Conservation (phyloP, 2,113 vertebrate species). For the Terrapene triunguis region DNA sequence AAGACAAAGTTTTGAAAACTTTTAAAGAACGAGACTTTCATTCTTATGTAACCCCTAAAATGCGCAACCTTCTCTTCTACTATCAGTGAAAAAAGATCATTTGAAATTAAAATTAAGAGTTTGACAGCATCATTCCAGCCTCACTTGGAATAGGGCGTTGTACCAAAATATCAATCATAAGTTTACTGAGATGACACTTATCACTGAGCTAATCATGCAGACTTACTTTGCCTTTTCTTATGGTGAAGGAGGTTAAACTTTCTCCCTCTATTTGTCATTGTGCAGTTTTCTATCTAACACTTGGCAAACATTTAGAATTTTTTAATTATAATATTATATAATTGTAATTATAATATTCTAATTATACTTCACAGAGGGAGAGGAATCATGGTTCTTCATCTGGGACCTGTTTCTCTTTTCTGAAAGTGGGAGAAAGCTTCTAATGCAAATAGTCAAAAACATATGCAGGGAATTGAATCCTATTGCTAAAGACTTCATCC, state of each 20-base stretch:
- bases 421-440: background rate
- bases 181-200: background rate
- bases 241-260: background rate
- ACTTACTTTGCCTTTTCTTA: background rate
- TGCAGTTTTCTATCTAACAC: background rate
- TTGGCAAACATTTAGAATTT: background rate
- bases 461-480: background rate
- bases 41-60: background rate
- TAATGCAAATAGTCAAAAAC: background rate
- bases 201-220: background rate
- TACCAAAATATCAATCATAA: background rate
- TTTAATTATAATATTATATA: background rate
- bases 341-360: background rate
- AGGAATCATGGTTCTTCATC: background rate
- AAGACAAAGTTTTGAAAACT: background rate
- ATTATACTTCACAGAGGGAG: background rate
- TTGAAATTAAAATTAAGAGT: background rate
- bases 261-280: background rate
- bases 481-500: background rate
- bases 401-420: background rate
- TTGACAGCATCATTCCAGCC: background rate
- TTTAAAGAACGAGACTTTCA: background rate
- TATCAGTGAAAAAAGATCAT: background rate
- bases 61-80: rapidly evolving
- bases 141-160: background rate